These are phyloP conservation scores for Erinaceus europaeus DNA, from an alignment of 2,113 vertebrate species.

Conservation along the genomic window DNA sequence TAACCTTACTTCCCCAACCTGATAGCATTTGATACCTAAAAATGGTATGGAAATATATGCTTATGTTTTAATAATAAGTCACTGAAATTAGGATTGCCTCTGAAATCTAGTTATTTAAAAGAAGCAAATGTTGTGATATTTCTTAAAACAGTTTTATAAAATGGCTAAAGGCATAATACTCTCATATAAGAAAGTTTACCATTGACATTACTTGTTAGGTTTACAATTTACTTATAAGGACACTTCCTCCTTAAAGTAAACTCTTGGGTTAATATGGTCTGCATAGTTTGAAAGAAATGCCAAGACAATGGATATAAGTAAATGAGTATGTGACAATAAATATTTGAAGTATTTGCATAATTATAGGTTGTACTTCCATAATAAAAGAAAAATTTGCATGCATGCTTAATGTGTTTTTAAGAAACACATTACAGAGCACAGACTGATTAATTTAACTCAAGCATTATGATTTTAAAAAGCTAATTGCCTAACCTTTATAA, in stretches of 20 bases:
- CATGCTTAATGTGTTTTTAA: slow-evolving; percentile 82
- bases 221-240: slow-evolving; percentile 49
- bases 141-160: slow-evolving; percentile 35
- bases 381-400: slow-evolving; percentile 78
- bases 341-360: slow-evolving; percentile 32
- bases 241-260: slow-evolving; percentile 65
- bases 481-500: slow-evolving; percentile 80
- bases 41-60: neutral
- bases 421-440: slow-evolving; percentile 83
- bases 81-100: slow-evolving; percentile 3
- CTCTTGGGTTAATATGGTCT: neutral
- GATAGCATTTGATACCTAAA: neutral
- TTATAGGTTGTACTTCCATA: slow-evolving; percentile 69
- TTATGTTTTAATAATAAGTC: neutral
- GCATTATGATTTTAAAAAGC: slow-evolving; percentile 73
- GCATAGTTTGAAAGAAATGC: slow-evolving; percentile 56
- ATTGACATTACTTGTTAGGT: neutral
- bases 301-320: slow-evolving; percentile 57
- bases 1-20: neutral
- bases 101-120: slow-evolving; percentile 16
- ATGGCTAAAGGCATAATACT: neutral
- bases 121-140: neutral
- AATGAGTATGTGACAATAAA: slow-evolving; percentile 35
- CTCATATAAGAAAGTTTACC: slow-evolving; percentile 22
- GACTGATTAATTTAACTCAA: slow-evolving; percentile 73